These are phyloP conservation scores for Zeuzera pyrina DNA, from an alignment of 2,888 invertebrate genomes.

Conservation along the genomic window DNA sequence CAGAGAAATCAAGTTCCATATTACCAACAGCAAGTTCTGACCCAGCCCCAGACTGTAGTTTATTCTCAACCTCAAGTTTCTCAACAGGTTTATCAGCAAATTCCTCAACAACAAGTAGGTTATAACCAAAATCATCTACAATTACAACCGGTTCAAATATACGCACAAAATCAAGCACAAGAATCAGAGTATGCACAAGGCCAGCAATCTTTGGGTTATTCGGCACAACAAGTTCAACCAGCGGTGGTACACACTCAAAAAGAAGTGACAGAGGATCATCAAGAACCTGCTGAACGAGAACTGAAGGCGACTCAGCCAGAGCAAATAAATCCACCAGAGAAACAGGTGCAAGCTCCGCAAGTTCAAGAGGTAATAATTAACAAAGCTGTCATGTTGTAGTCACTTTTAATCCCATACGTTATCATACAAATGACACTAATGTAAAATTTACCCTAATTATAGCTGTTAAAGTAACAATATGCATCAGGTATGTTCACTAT, in stretches of 20 bases:
- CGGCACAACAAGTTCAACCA: conserved; percentile 11
- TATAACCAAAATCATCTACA: conserved; percentile 7
- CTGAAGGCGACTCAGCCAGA: conserved; percentile 18
- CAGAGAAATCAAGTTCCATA: conserved; percentile 4
- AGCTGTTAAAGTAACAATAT: no score
- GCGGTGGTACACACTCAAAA: conserved; percentile 13
- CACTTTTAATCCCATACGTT: no score
- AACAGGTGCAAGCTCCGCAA: background rate
- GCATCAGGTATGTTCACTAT: no score
- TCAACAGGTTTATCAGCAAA: conserved; percentile 11
- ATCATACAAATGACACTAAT: no score
- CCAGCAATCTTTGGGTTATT: conserved; percentile 16
- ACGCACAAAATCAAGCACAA: conserved; percentile 15
- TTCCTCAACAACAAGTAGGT: conserved; percentile 7
- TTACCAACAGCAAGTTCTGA: conserved; percentile 15
- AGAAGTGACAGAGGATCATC: conserved; percentile 10
- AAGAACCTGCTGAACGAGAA: conserved; percentile 16
- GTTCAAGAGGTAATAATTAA: no score
- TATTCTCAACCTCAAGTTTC: conserved; percentile 6
- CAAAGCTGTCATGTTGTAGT: no score
- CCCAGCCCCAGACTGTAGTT: conserved; percentile 15
- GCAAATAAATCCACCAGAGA: conserved; percentile 1
- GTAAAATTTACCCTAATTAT: no score
- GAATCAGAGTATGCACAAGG: conserved; percentile 5
- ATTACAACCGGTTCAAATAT: conserved; percentile 8